Evolutionary conservation across 2,797 vertebrate species (phyloP).

Genomic region (Champsocephalus esox): DNA sequence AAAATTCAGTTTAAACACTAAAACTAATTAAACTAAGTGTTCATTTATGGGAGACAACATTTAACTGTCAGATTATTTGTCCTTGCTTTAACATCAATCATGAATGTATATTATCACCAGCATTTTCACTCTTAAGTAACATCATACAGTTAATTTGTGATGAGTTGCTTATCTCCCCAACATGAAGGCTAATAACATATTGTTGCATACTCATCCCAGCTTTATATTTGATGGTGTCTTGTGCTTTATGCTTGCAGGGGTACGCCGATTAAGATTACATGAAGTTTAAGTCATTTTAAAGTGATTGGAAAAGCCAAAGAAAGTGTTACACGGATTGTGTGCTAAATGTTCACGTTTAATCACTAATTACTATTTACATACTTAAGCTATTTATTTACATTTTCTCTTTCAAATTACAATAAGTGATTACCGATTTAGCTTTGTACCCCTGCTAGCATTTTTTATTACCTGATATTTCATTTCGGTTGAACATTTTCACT

Average conservation of each 20-base stretch:
- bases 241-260: conserved; percentile 41
- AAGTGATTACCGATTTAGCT: not conserved
- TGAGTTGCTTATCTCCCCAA: not conserved
- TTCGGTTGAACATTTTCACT: conserved; percentile 67
- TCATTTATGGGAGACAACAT: not conserved
- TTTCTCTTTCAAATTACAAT: not conserved
- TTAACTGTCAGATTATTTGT: not conserved
- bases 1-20: not conserved
- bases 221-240: conserved; percentile 10
- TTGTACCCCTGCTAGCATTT: conserved; percentile 42
- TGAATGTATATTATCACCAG: conserved; percentile 3
- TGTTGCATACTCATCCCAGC: conserved; percentile 23
- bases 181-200: conserved; percentile 11
- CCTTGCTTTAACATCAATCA: conserved; percentile 18
- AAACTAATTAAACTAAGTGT: not conserved
- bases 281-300: not conserved
- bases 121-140: not conserved
- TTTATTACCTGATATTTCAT: conserved; percentile 42
- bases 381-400: not conserved
- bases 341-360: not conserved
- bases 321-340: not conserved
- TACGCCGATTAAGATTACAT: conserved; percentile 8
- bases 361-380: not conserved
- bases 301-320: conserved; percentile 2
- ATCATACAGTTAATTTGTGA: conserved; percentile 11